A percentile compares a stretch with the other conserved stretches of the same genome.
Evolutionary conservation across 30 jellyfish, hydroid and myxozoan species (phyloP).

Genomic region (Rhopilema esculentum): DNA sequence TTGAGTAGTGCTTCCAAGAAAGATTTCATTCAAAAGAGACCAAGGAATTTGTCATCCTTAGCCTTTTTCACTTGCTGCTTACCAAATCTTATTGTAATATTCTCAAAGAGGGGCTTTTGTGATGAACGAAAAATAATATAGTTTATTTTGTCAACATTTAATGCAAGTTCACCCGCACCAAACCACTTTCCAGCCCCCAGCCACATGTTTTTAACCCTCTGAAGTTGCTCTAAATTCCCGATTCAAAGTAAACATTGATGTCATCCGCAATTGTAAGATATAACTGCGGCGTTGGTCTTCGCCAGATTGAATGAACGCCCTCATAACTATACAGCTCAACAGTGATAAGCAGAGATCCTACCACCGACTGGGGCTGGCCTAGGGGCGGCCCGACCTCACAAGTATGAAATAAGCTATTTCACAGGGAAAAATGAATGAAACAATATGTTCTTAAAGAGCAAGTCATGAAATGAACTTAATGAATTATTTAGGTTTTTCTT

Average conservation of each 20-base stretch:
- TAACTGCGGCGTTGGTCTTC: too few species aligned
- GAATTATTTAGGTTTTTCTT: too few species aligned
- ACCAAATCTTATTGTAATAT: conserved; percentile 37
- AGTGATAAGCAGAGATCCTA: too few species aligned
- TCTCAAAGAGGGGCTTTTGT: conserved; percentile 29
- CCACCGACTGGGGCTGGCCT: too few species aligned
- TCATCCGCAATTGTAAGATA: conserved; percentile 88
- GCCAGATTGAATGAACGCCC: too few species aligned
- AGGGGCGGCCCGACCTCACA: too few species aligned
- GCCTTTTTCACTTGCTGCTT: conserved; percentile 36
- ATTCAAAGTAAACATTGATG: conserved; percentile 53
- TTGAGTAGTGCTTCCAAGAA: conserved; percentile 46
- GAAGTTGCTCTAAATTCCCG: conserved; percentile 33
- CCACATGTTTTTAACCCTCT: conserved; percentile 50
- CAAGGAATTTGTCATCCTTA: conserved; percentile 51
- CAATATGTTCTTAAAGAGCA: too few species aligned
- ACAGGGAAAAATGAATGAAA: too few species aligned
- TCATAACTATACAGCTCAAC: too few species aligned
- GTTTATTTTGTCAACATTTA: conserved; percentile 57
- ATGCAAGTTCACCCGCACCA: conserved; percentile 60
- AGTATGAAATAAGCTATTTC: too few species aligned
- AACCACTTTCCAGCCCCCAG: conserved; percentile 64
- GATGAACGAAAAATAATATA: conserved; percentile 37
- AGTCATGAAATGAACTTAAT: too few species aligned
- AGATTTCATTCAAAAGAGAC: conserved; percentile 55